Conservation (phyloP, 2,113 vertebrate genomes). For the Circaetus gallicus region DNA sequence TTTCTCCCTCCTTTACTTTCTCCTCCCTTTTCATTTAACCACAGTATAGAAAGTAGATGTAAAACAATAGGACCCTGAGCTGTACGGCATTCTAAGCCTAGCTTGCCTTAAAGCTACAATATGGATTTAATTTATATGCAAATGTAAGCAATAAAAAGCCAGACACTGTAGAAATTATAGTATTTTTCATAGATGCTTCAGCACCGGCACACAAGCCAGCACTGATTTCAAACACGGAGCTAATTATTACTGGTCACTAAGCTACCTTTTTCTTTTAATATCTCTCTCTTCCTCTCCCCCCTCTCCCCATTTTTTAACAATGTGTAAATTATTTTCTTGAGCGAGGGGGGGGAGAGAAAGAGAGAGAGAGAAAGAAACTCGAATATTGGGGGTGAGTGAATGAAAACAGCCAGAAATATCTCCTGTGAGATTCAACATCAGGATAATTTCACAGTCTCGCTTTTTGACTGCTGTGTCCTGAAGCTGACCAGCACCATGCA, state of each 20-base stretch:
- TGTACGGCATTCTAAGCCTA: constrained; percentile 82
- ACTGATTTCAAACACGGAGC: constrained; percentile 70
- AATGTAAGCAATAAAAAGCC: constrained; percentile 95
- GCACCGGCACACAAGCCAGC: constrained; percentile 51
- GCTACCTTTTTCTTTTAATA: constrained; percentile 67
- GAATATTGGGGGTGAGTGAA: constrained; percentile 71
- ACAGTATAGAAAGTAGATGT: constrained; percentile 83
- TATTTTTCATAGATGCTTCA: constrained; percentile 77
- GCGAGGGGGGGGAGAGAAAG: not conserved
- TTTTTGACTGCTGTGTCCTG: constrained; percentile 75
- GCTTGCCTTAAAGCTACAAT: constrained; percentile 95
- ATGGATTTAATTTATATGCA: constrained; percentile 99
- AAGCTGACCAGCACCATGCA: constrained; percentile 81
- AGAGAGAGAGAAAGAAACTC: constrained; percentile 12
- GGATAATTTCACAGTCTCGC: constrained; percentile 83
- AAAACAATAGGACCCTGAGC: constrained; percentile 91
- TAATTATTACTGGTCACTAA: constrained; percentile 76
- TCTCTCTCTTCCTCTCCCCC: constrained; percentile 38
- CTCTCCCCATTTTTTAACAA: constrained; percentile 22
- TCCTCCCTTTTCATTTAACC: constrained; percentile 75
- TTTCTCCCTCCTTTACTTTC: constrained; percentile 74
- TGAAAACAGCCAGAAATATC: constrained; percentile 72
- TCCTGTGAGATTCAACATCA: constrained; percentile 75
- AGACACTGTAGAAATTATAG: constrained; percentile 90
- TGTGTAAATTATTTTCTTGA: constrained; percentile 72